Conservation (phyloP, 2,888 invertebrate genomes). For the Scaptomyza parva region DNA sequence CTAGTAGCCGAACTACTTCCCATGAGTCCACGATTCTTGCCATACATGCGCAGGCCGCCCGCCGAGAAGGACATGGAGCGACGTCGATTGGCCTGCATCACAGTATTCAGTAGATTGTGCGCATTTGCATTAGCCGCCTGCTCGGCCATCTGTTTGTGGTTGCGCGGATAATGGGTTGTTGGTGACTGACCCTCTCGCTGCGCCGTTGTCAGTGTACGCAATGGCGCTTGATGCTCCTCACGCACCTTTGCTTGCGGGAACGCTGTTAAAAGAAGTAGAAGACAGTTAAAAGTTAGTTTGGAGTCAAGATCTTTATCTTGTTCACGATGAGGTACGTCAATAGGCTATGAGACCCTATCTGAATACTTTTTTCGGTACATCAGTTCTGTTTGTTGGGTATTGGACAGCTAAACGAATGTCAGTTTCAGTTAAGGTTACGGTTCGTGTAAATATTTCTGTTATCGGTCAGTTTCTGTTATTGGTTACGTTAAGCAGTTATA, state of each 20-base stretch:
- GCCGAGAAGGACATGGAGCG: slow-evolving; percentile 57
- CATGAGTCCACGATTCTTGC: not conserved
- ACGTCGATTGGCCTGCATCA: slow-evolving; percentile 53
- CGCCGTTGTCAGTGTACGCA: slow-evolving; percentile 39
- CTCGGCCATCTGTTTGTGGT: slow-evolving; percentile 54
- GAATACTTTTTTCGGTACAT: not conserved
- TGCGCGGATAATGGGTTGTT: slow-evolving; percentile 38
- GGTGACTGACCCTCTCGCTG: not conserved
- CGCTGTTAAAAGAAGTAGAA: slow-evolving; percentile 4
- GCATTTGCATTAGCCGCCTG: slow-evolving; percentile 28
- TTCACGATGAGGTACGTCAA: no score
- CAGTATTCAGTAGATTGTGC: slow-evolving; percentile 37
- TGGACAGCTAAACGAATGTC: not conserved
- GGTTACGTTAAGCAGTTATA: no score
- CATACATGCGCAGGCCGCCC: slow-evolving; percentile 23
- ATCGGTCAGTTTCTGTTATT: not conserved
- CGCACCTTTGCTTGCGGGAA: slow-evolving; percentile 1
- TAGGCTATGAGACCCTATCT: not conserved
- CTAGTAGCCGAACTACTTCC: slow-evolving; percentile 3
- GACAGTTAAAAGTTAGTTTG: not conserved
- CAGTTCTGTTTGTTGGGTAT: not conserved
- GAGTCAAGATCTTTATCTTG: not conserved
- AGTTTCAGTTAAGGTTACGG: no score
- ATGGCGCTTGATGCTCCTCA: slow-evolving; percentile 45
- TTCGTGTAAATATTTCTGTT: not conserved